Evolutionary conservation across 2,113 vertebrate genomes (phyloP).

Genomic region (Vombatus ursinus): DNA sequence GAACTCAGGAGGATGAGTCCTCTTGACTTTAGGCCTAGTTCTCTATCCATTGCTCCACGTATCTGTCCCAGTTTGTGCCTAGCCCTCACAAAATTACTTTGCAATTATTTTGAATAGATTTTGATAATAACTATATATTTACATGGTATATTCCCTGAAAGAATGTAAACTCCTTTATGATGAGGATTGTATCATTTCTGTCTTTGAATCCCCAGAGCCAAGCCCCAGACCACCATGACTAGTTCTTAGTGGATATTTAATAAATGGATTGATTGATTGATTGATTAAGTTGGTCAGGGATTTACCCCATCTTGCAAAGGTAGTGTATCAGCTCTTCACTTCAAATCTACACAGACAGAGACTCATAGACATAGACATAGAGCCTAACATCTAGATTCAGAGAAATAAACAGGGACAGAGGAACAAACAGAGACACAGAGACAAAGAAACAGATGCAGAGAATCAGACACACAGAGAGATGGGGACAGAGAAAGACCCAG

Average conservation of each 20-base stretch:
- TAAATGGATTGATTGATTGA: background rate
- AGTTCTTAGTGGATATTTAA: background rate
- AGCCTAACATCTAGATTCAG: no score
- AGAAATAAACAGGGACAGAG: background rate
- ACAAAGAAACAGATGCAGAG: background rate
- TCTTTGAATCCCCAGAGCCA: background rate
- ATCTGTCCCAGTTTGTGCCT: background rate
- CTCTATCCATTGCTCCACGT: background rate
- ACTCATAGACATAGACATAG: background rate
- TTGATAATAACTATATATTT: background rate
- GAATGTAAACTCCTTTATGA: background rate
- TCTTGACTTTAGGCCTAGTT: background rate
- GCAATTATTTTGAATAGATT: background rate
- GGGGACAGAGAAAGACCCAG: background rate
- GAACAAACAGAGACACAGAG: background rate
- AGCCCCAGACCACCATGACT: background rate
- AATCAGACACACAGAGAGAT: background rate
- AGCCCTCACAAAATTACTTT: background rate
- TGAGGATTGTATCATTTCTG: background rate
- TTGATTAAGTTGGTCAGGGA: background rate
- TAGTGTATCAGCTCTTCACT: background rate
- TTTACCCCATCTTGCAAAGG: background rate
- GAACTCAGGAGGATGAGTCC: background rate
- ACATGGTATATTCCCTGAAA: background rate
- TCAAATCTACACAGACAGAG: background rate